Conservation (phyloP, 2,113 vertebrate genomes). For the Casuarius casuarius region DNA sequence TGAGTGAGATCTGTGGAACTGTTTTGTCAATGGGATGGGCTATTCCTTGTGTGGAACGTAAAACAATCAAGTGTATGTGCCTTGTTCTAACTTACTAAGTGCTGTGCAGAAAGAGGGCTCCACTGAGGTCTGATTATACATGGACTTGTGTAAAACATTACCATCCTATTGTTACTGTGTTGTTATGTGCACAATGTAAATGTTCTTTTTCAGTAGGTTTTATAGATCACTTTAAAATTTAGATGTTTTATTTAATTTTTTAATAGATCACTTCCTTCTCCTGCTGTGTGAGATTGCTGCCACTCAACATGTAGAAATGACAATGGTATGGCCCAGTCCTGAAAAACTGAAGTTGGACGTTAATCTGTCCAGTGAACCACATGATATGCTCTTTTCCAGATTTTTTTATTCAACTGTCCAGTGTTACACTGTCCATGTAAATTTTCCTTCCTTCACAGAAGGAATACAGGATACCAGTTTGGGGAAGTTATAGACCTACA, state of each 20-base stretch:
- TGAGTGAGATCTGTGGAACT: not conserved
- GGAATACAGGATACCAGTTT: not conserved
- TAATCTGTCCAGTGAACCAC: not conserved
- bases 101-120: not conserved
- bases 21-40: not conserved
- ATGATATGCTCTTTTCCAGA: not conserved
- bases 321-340: not conserved
- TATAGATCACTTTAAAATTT: conserved; percentile 36
- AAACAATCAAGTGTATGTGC: not conserved
- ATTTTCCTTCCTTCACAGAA: not conserved
- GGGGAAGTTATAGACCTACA: not conserved
- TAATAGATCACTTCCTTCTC: not conserved
- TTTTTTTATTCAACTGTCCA: not conserved
- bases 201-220: conserved; percentile 48
- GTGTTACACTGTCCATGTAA: not conserved
- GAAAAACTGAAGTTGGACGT: not conserved
- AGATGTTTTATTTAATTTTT: conserved; percentile 26
- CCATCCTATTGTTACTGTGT: not conserved
- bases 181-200: conserved; percentile 16
- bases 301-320: not conserved
- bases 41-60: not conserved
- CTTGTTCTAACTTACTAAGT: conserved; percentile 11
- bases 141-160: conserved; percentile 20
- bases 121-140: conserved; percentile 3
- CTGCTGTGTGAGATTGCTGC: not conserved